Evolutionary conservation across 2,797 vertebrate genomes (phyloP).

Genomic region (Macrochelys suwanniensis): DNA sequence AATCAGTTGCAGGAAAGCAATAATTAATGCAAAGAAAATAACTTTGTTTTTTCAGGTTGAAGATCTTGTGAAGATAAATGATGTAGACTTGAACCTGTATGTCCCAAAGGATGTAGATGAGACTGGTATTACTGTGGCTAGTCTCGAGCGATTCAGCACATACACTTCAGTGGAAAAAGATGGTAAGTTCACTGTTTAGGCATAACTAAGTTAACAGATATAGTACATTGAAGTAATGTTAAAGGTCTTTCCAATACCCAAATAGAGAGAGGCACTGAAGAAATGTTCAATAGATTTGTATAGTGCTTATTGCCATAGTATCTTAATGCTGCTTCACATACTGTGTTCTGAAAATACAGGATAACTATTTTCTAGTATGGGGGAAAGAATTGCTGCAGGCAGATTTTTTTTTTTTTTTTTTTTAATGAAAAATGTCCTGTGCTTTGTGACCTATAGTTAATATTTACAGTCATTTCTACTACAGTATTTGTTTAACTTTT

Average conservation of each 20-base stretch:
- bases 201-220: fast-evolving
- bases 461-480: background rate
- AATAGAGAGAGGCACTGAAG: background rate
- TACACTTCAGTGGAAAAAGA: constrained; percentile 81
- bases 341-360: background rate
- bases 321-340: background rate
- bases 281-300: background rate
- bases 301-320: background rate
- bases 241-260: background rate
- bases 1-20: background rate
- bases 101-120: constrained; percentile 94
- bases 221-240: background rate
- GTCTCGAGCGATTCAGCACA: constrained; percentile 89
- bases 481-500: background rate
- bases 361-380: background rate
- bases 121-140: constrained; percentile 94
- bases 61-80: constrained; percentile 84
- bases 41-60: constrained; percentile 76
- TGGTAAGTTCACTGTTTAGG: constrained; percentile 82
- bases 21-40: background rate
- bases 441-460: background rate
- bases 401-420: background rate
- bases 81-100: constrained; percentile 93
- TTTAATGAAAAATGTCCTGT: background rate
- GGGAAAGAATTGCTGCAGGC: background rate